Evolutionary conservation across 2,888 invertebrate genomes (phyloP).

Genomic region (Catocala nupta): DNA sequence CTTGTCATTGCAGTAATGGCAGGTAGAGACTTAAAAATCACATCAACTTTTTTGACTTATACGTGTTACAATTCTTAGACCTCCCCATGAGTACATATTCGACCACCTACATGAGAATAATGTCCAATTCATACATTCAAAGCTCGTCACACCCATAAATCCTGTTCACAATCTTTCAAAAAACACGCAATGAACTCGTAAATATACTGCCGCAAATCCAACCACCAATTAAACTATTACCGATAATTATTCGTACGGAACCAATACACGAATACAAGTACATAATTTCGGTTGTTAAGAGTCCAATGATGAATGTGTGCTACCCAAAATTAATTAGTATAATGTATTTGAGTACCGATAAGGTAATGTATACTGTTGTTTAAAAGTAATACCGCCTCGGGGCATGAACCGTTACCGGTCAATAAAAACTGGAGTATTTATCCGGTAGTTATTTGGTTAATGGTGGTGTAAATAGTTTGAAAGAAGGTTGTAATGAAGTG

Average conservation of each 20-base stretch:
- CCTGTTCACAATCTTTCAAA: background rate
- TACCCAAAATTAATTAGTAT: constrained; percentile 49
- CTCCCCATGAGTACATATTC: too few relatives aligned
- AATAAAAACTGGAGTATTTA: constrained; percentile 27
- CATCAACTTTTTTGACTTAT: too few relatives aligned
- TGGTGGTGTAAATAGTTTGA: constrained; percentile 33
- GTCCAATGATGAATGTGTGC: constrained; percentile 32
- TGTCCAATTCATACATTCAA: too few relatives aligned
- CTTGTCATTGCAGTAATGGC: too few relatives aligned
- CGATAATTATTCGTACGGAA: constrained; percentile 34
- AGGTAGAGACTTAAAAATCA: too few relatives aligned
- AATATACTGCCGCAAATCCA: constrained; percentile 2
- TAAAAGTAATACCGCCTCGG: constrained; percentile 8
- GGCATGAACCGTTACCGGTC: constrained; percentile 31
- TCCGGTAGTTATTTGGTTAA: constrained; percentile 40
- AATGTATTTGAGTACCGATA: constrained; percentile 44
- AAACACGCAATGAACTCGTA: constrained; percentile 13
- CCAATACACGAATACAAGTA: constrained; percentile 20
- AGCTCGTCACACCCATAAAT: background rate
- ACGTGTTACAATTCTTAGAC: too few relatives aligned
- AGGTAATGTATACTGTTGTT: constrained; percentile 44
- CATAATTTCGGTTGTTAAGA: constrained; percentile 29
- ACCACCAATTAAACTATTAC: constrained; percentile 24
- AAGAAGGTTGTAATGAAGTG: constrained; percentile 10
- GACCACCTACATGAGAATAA: too few relatives aligned